Percentiles rank a stretch among this genome's conserved stretches.
phyloP scores from a whole-genome alignment of 2,888 invertebrate genomes.

The Clitarchus hookeri region DNA sequence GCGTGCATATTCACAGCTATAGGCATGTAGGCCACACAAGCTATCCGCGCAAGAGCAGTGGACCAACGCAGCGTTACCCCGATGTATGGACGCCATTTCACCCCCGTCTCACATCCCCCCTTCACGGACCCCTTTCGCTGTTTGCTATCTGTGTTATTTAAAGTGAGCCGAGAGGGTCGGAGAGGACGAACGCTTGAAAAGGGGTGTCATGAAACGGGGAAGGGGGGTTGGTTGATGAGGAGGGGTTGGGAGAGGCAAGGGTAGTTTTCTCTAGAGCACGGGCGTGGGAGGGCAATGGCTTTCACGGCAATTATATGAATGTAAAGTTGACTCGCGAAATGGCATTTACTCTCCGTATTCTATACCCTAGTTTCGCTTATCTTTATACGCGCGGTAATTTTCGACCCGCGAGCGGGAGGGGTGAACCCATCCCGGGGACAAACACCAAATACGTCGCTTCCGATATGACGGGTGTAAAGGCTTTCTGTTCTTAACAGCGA shows the following conservation, averaged over 20 bases:
- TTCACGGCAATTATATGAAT: constrained; percentile 10
- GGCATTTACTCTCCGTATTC: constrained; percentile 19
- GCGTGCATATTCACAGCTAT: background rate
- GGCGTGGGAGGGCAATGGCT: background rate
- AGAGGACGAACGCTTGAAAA: background rate
- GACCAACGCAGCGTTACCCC: background rate
- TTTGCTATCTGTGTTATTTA: constrained; percentile 25
- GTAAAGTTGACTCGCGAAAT: constrained; percentile 23
- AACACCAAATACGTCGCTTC: background rate
- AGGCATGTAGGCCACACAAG: constrained; percentile 5
- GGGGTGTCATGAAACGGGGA: background rate
- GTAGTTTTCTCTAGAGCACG: too few relatives aligned
- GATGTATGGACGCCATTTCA: constrained; percentile 5
- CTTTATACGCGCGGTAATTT: constrained; percentile 17
- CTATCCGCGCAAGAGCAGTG: background rate
- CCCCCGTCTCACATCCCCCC: background rate
- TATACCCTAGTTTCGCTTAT: constrained; percentile 22
- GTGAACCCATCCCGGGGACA: background rate
- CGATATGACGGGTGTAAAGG: background rate
- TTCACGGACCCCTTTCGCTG: background rate
- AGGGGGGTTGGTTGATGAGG: background rate
- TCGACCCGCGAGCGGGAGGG: background rate
- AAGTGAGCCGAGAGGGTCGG: constrained; percentile 6
- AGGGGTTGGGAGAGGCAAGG: too few relatives aligned
- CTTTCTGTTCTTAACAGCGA: background rate